Conservation (phyloP, 2,888 invertebrate genomes). For the Dendrolimus houi region DNA sequence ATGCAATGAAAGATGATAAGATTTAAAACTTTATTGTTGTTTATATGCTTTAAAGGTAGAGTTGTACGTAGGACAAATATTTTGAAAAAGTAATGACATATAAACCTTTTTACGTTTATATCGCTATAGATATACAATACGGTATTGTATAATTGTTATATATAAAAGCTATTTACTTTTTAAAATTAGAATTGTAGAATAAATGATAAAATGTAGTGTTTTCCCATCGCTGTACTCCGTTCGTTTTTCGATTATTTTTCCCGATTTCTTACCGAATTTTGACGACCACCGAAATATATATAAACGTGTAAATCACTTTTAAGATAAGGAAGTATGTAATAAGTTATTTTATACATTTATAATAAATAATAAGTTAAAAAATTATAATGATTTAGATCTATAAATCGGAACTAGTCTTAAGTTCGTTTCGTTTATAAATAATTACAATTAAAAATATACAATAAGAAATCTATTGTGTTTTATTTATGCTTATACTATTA, state of each 20-base stretch:
- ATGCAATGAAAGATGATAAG: no score
- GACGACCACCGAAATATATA: not conserved
- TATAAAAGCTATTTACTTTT: no score
- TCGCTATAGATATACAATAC: no score
- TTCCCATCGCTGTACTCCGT: constrained; percentile 16
- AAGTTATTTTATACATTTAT: constrained; percentile 10
- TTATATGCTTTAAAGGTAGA: no score
- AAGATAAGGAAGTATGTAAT: constrained; percentile 4
- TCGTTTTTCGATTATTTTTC: not conserved
- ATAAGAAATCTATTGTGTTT: no score
- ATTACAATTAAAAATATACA: not conserved
- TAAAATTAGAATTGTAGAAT: no score
- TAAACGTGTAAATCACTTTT: not conserved
- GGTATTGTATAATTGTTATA: no score
- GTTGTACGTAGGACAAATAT: no score
- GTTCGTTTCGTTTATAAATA: constrained; percentile 51
- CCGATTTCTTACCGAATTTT: not conserved
- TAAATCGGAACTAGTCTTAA: constrained; percentile 53
- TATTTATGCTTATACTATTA: no score
- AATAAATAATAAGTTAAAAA: constrained; percentile 15
- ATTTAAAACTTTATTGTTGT: no score
- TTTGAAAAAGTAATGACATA: no score
- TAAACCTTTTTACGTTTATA: no score
- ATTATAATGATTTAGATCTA: constrained; percentile 1
- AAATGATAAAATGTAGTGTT: not conserved